These are phyloP conservation scores for Calidris pugnax DNA, from an alignment of 2,113 vertebrate genomes.

Conservation along the genomic window DNA sequence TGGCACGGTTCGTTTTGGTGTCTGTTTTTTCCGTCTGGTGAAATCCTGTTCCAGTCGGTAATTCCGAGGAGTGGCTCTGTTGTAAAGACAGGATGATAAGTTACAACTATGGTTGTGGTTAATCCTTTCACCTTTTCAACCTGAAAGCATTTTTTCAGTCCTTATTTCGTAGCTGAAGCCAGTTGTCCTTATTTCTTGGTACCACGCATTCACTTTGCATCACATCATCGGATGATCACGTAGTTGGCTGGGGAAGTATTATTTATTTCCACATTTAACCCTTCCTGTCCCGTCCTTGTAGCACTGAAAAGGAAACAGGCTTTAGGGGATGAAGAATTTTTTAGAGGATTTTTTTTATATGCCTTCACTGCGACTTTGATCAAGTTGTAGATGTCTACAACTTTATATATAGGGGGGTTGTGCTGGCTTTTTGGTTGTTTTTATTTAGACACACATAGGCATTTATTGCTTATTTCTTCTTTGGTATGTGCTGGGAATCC, in stretches of 20 bases:
- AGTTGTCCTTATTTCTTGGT: not conserved
- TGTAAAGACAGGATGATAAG: not conserved
- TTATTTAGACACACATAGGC: too few species aligned
- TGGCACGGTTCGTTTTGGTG: not conserved
- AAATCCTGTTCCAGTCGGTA: not conserved
- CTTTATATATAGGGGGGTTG: too few species aligned
- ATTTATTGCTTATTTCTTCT: too few species aligned
- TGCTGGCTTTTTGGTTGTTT: too few species aligned
- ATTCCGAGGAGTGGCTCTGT: rapidly evolving
- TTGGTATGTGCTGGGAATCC: too few species aligned
- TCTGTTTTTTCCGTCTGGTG: not conserved
- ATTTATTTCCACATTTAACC: not conserved
- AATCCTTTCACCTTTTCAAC: not conserved
- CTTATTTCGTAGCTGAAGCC: not conserved
- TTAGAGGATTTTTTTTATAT: not conserved
- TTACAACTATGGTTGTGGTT: not conserved
- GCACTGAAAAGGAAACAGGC: not conserved
- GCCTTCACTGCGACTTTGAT: not conserved
- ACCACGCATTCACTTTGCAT: not conserved
- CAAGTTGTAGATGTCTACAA: not conserved
- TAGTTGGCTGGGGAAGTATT: not conserved
- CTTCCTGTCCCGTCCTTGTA: not conserved
- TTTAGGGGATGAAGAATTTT: not conserved
- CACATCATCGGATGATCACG: rapidly evolving
- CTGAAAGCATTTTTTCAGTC: not conserved